These are phyloP conservation scores for Trachelus stipa DNA, from an alignment of 2,888 invertebrate genomes.

Conservation along the genomic window DNA sequence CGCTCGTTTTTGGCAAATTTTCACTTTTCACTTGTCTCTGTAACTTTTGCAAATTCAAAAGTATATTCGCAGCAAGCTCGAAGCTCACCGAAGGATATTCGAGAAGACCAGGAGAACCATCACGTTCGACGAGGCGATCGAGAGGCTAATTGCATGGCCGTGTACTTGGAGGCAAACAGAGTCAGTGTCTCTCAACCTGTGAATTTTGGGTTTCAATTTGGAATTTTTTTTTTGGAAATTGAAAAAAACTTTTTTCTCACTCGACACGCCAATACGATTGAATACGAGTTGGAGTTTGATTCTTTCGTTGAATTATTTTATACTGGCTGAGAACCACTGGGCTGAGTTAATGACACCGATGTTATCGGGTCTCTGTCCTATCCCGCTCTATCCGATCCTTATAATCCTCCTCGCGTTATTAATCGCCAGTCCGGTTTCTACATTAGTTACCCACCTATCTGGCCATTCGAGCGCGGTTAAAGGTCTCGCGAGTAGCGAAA, in stretches of 20 bases:
- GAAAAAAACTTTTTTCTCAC: background rate
- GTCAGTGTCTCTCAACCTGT: background rate
- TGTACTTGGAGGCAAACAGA: slow-evolving; percentile 4
- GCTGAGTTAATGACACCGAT: slow-evolving; percentile 7
- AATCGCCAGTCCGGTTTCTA: slow-evolving; percentile 11
- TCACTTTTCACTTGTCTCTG: background rate
- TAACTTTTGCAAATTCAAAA: background rate
- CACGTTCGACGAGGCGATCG: slow-evolving; percentile 8
- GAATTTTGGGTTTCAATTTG: background rate
- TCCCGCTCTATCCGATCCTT: slow-evolving; percentile 6
- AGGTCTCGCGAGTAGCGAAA: slow-evolving; percentile 7
- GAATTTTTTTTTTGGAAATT: background rate
- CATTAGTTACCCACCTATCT: slow-evolving; percentile 10
- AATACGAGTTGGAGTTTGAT: background rate
- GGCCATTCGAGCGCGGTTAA: slow-evolving; percentile 5
- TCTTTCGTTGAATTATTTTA: background rate
- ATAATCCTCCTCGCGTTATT: slow-evolving; percentile 9
- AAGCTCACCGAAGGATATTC: background rate
- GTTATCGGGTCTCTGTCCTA: slow-evolving; percentile 10
- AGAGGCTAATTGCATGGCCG: slow-evolving; percentile 6
- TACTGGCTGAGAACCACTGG: background rate
- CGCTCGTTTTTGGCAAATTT: background rate
- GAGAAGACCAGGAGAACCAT: background rate
- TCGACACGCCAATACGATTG: background rate
- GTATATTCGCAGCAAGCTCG: background rate